Evolutionary conservation across 2,888 invertebrate species (phyloP).

Genomic region (Metellina segmentata): DNA sequence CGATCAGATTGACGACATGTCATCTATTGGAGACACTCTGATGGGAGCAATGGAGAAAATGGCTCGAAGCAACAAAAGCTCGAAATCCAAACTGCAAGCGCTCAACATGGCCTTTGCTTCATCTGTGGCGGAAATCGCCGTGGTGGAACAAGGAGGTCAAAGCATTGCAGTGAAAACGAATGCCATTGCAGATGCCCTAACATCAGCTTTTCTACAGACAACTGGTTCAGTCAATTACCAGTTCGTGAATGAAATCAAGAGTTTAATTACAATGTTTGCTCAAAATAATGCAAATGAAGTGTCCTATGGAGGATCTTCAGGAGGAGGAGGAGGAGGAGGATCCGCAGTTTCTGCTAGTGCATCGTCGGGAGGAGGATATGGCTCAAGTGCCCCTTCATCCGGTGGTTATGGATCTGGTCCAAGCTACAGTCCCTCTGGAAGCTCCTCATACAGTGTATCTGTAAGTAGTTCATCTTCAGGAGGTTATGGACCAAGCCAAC

Average conservation of each 20-base stretch:
- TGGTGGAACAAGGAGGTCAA: constrained; percentile 1
- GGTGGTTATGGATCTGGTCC: neutral
- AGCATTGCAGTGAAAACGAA: neutral
- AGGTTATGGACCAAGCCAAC: neutral
- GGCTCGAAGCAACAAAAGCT: neutral
- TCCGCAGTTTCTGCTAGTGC: neutral
- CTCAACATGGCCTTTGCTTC: constrained; percentile 62
- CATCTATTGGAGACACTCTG: neutral
- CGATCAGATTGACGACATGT: constrained; percentile 41
- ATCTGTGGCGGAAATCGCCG: constrained; percentile 46
- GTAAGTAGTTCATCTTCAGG: neutral
- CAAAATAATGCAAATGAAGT: constrained; percentile 21
- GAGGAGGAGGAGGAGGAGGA: neutral
- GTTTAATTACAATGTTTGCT: constrained; percentile 35
- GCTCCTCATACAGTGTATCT: neutral
- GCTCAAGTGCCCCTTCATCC: neutral
- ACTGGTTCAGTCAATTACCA: constrained; percentile 2
- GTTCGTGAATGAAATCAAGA: constrained; percentile 33
- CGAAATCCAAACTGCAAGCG: constrained; percentile 24
- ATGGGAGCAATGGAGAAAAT: constrained; percentile 20
- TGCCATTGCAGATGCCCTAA: constrained; percentile 14
- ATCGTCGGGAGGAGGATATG: neutral
- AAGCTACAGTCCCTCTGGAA: neutral
- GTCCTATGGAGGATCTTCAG: neutral
- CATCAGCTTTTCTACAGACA: constrained; percentile 38